Percentiles rank a stretch among this genome's conserved stretches.
Evolutionary conservation across 2,113 vertebrate genomes (phyloP).

Genomic region (Xyliphius kryptos): DNA sequence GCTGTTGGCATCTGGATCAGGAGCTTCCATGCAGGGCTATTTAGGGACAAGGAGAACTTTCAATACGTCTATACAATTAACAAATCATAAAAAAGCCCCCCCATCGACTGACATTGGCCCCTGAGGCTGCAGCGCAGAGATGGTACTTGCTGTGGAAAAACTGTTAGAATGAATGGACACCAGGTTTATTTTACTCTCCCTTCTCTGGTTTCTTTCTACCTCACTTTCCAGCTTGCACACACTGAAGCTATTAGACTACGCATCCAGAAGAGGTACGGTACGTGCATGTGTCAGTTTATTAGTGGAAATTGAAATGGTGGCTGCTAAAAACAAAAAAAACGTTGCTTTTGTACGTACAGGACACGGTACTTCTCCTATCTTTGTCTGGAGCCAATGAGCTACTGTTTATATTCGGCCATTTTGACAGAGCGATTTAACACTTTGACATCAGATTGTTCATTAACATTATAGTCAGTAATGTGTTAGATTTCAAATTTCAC

Average conservation of each 20-base stretch:
- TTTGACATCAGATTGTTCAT: too few species aligned
- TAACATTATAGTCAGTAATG: too few species aligned
- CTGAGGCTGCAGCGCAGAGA: background rate
- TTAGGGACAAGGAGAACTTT: constrained; percentile 3
- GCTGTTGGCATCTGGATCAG: constrained; percentile 13
- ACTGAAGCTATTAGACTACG: constrained; percentile 25
- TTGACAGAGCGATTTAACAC: too few species aligned
- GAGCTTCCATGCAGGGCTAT: constrained; percentile 16
- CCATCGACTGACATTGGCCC: constrained; percentile 2
- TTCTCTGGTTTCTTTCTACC: background rate
- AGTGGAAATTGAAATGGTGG: too few species aligned
- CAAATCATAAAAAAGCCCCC: constrained; percentile 17
- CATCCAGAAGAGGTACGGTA: constrained; percentile 23
- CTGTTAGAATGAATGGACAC: background rate
- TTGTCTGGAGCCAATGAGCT: too few species aligned
- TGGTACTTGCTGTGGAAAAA: background rate
- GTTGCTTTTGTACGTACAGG: too few species aligned
- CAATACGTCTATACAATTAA: background rate
- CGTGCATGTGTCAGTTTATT: too few species aligned
- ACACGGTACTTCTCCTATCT: too few species aligned
- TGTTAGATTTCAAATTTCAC: too few species aligned
- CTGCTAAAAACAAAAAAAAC: too few species aligned
- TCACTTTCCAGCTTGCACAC: constrained; percentile 7
- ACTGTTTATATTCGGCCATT: too few species aligned
- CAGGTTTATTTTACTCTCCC: constrained; percentile 1